Percentiles rank a stretch among this genome's conserved stretches.
phyloP scores from a whole-genome alignment of 2,888 invertebrate genomes.

The Epistrophe grossulariae region DNA sequence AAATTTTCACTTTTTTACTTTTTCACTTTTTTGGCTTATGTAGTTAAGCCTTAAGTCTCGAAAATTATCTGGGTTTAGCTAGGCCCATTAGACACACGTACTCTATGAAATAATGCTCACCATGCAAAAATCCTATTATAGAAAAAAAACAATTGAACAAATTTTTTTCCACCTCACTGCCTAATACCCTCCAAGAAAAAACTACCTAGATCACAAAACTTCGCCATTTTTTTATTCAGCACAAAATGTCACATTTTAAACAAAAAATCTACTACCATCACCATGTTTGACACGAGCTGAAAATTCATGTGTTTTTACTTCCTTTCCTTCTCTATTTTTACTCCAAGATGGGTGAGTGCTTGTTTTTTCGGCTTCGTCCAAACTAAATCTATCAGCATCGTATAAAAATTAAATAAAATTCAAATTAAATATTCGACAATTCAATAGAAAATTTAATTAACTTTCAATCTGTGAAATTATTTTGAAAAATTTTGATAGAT shows the following conservation, averaged over 20 bases:
- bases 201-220: background rate
- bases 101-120: no score
- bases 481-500: slow-evolving; percentile 6
- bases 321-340: slow-evolving; percentile 87
- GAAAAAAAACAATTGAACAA: no score
- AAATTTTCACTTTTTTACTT: no score
- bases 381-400: slow-evolving; percentile 69
- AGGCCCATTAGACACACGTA: no score
- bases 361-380: slow-evolving; percentile 75
- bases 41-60: no score
- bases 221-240: slow-evolving; percentile 62
- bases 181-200: background rate
- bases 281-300: slow-evolving; percentile 80
- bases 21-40: no score
- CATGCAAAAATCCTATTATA: no score
- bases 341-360: slow-evolving; percentile 89
- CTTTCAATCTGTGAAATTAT: slow-evolving; percentile 42
- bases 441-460: background rate
- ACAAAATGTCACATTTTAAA: slow-evolving; percentile 48
- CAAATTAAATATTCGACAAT: background rate
- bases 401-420: slow-evolving; percentile 18
- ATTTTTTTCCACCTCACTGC: background rate
- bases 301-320: slow-evolving; percentile 79
- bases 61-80: no score
- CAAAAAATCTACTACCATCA: slow-evolving; percentile 77